phyloP scores from a whole-genome alignment of 2,888 invertebrate genomes.

The Sinotaia quadrata region DNA sequence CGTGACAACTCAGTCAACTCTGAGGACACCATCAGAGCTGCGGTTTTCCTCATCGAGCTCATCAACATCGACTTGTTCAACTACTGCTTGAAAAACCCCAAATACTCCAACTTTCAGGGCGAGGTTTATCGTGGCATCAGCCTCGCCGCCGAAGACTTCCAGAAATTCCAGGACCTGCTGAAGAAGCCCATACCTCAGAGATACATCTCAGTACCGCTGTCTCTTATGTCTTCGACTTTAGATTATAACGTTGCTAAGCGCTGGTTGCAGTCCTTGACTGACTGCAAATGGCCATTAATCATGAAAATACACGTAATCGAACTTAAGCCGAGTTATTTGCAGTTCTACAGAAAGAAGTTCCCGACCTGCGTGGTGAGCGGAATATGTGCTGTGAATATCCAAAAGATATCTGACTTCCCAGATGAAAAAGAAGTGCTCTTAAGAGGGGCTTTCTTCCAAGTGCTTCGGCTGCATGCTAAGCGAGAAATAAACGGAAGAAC shows the following conservation, averaged over 20 bases:
- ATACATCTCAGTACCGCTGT: conserved; percentile 45
- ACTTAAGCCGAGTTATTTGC: conserved; percentile 40
- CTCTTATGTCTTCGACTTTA: conserved; percentile 39
- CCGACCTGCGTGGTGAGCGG: conserved; percentile 42
- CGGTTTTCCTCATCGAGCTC: conserved; percentile 46
- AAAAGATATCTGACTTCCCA: conserved; percentile 38
- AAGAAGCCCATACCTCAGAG: conserved; percentile 36
- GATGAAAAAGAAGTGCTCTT: conserved; percentile 44
- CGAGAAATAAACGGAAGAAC: conserved; percentile 22
- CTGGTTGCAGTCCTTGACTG: conserved; percentile 25
- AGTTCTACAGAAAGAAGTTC: conserved; percentile 38
- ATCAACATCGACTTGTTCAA: conserved; percentile 49
- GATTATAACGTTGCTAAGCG: conserved; percentile 29
- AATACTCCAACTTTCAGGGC: conserved; percentile 38
- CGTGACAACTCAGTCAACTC: conserved; percentile 36
- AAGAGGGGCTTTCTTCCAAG: conserved; percentile 43
- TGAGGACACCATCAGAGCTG: conserved; percentile 38
- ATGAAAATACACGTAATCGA: conserved; percentile 45
- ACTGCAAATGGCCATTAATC: conserved; percentile 31
- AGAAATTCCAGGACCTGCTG: conserved; percentile 31
- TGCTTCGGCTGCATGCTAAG: conserved; percentile 39
- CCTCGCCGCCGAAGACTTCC: too few relatives aligned
- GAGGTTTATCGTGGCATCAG: conserved; percentile 39
- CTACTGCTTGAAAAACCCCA: conserved; percentile 41
- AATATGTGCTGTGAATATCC: conserved; percentile 48